phyloP scores from a whole-genome alignment of 2,797 vertebrate species.

The Myoxocephalus aenaeus region DNA sequence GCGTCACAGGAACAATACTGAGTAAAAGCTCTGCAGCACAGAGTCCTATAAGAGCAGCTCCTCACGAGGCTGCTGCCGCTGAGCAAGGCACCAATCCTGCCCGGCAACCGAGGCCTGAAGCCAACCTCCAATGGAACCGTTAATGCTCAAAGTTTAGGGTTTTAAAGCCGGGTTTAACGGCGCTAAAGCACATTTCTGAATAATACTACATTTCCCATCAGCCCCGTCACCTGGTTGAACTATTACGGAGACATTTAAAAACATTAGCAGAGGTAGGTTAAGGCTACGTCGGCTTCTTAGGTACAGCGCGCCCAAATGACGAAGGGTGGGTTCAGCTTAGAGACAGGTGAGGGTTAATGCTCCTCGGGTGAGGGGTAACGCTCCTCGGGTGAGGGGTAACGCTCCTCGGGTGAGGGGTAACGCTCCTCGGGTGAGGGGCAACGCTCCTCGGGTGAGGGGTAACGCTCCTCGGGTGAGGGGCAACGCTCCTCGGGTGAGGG shows the following conservation, averaged over 20 bases:
- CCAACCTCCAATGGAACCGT: background rate
- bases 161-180: too few relatives aligned
- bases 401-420: background rate
- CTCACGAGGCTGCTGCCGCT: background rate
- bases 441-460: too few relatives aligned
- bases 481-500: too few relatives aligned
- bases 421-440: background rate
- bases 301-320: background rate
- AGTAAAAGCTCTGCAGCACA: background rate
- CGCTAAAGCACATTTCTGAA: background rate
- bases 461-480: too few relatives aligned
- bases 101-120: background rate
- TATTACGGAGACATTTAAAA: too few relatives aligned
- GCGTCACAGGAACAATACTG: constrained; percentile 11
- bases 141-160: background rate
- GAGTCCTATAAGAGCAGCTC: background rate
- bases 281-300: background rate
- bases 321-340: too few relatives aligned
- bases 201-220: constrained; percentile 7
- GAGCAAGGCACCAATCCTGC: background rate
- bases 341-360: too few relatives aligned
- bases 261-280: constrained; percentile 5
- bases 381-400: too few relatives aligned
- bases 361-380: too few relatives aligned
- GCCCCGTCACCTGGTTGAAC: background rate